Evolutionary conservation across 2,113 vertebrate species (phyloP).

Genomic region (Perca flavescens): DNA sequence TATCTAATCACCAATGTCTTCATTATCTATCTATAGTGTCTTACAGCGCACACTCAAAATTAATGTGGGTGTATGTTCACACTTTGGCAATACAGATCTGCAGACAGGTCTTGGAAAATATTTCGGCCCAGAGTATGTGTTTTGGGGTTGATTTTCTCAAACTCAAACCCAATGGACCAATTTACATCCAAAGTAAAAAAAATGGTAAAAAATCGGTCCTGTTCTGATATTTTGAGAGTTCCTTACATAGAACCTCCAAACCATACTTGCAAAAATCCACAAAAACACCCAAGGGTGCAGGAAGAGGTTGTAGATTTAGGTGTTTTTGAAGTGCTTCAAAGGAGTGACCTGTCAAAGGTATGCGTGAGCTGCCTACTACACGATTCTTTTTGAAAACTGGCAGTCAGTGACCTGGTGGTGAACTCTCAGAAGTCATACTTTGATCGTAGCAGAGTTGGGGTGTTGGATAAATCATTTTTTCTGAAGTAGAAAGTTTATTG

Average conservation of each 20-base stretch:
- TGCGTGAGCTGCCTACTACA: slow-evolving; percentile 7
- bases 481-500: background rate
- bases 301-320: slow-evolving; percentile 1
- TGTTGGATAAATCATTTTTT: background rate
- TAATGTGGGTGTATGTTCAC: background rate
- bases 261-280: background rate
- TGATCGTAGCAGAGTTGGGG: background rate
- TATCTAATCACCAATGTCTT: background rate
- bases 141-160: background rate
- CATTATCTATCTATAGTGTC: background rate
- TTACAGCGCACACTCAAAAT: background rate
- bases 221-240: background rate
- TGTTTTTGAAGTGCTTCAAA: slow-evolving; percentile 52
- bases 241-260: background rate
- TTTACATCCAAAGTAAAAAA: background rate
- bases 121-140: background rate
- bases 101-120: background rate
- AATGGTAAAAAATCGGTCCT: background rate
- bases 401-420: slow-evolving; percentile 29
- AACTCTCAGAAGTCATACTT: slow-evolving; percentile 30
- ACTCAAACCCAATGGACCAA: no score
- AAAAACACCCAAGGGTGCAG: slow-evolving; percentile 27
- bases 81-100: background rate
- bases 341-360: slow-evolving; percentile 23
- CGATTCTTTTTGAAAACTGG: slow-evolving; percentile 28